Evolutionary conservation across 2,797 vertebrate genomes (phyloP), one percentile per base, ranked within the genome.

Genomic region (Oryzias dopingdopingensis): DNA sequence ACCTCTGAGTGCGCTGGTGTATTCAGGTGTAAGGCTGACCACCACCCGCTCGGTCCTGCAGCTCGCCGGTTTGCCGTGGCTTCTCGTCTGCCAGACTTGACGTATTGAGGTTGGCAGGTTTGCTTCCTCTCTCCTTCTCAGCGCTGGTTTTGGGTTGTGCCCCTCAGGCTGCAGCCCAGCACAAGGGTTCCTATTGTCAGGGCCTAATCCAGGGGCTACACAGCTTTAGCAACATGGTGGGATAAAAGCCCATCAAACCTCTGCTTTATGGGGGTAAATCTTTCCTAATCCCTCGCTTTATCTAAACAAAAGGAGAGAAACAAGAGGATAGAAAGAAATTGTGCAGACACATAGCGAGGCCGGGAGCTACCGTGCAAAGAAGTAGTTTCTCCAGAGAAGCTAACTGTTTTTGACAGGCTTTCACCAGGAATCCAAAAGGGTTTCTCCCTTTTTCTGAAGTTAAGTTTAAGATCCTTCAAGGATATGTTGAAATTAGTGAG

Each of bases 201-300:
- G 85, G 83, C 89, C 93, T 99, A 98, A 99, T 98, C 96, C 96
- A 92, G 93, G 93, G 94, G 95, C 94, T 93, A 93, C 93, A 94
- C 89, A 91, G 95, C 94, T 96, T 97, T 96, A 96, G 93, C 94
- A 94, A 96, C 95, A 96, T 95, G 94, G 91, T 94, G 93, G 96
- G 96, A 98, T 99, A 97, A 99, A 98, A 98, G 96, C 94, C 95
- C 95, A 97, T 97, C 95, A 97, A 96, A 96, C 95, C 94, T 95
- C 93, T 92, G 96, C 94, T 90, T 98, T 96, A 95, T 95, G 93
- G 94, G 93, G 94, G 94, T 94, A 96, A 97, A 97, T 95, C 94
- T 96, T 94, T 90, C 93, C 93, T 98, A 98, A 98, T 98, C 96
- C 95, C 91, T 94, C 88, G 95, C 95, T 98, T 98, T 97, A 92